Conservation (phyloP, 2,888 invertebrate genomes). For the Drosophila limbata region DNA sequence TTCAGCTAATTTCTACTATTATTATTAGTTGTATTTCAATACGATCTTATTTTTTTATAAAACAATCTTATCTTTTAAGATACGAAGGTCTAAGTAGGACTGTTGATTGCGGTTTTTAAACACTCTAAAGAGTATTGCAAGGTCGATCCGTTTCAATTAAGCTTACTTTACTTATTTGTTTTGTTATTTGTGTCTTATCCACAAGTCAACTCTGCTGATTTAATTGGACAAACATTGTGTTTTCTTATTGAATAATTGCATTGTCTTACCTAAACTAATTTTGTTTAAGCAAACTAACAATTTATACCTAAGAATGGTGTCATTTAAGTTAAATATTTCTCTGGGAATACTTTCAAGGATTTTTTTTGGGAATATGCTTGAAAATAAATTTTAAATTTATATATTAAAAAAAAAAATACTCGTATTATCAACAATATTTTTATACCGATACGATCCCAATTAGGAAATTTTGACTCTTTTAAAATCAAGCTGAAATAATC, state of each 20-base stretch:
- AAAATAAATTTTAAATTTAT: too few relatives aligned
- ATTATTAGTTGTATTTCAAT: too few relatives aligned
- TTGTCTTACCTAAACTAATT: conserved; percentile 36
- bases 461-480: too few relatives aligned
- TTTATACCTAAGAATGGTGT: background rate
- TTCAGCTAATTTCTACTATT: too few relatives aligned
- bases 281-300: background rate
- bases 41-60: too few relatives aligned
- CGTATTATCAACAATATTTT: too few relatives aligned
- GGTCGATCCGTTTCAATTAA: background rate
- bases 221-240: conserved; percentile 44
- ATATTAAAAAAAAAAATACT: too few relatives aligned
- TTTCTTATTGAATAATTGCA: conserved; percentile 40
- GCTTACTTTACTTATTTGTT: background rate
- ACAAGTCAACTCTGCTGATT: conserved; percentile 49
- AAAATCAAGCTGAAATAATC: too few relatives aligned
- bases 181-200: conserved; percentile 23
- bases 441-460: too few relatives aligned
- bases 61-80: too few relatives aligned
- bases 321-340: background rate
- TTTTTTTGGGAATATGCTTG: background rate
- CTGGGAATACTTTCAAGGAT: background rate
- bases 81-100: too few relatives aligned
- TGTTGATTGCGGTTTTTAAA: background rate
- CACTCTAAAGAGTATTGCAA: conserved; percentile 23